These are phyloP conservation scores for Cryptoblepharus egeriae DNA, from an alignment of 2,797 vertebrate genomes.

Conservation along the genomic window DNA sequence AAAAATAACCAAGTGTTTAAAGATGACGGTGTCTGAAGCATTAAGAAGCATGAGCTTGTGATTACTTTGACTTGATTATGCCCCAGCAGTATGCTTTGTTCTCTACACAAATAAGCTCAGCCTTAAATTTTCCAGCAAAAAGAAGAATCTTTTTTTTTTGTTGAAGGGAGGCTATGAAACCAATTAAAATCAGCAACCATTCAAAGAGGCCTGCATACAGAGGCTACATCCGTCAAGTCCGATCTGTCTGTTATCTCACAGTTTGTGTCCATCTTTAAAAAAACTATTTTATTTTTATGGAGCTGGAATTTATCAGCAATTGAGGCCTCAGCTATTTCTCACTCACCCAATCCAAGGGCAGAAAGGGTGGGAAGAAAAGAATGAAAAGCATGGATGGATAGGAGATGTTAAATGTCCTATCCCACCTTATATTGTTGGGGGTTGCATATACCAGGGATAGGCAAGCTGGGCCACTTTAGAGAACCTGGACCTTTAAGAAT, in stretches of 20 bases:
- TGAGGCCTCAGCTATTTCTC: background rate
- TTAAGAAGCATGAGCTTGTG: slow-evolving; percentile 69
- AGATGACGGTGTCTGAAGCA: slow-evolving; percentile 72
- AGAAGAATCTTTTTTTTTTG: slow-evolving; percentile 48
- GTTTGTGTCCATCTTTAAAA: slow-evolving; percentile 8
- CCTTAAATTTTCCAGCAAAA: slow-evolving; percentile 68
- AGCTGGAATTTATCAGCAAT: background rate
- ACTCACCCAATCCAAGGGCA: background rate
- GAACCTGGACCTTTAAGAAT: too few relatives aligned
- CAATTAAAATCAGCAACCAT: slow-evolving; percentile 68
- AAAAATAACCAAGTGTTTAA: slow-evolving; percentile 73
- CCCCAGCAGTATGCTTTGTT: slow-evolving; percentile 54
- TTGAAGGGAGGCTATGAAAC: slow-evolving; percentile 60
- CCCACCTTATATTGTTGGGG: background rate
- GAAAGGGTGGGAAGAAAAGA: fast-evolving
- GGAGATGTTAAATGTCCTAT: background rate
- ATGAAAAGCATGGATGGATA: background rate
- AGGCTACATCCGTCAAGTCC: slow-evolving; percentile 54
- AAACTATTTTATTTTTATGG: background rate
- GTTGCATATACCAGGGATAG: too few relatives aligned
- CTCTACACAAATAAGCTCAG: slow-evolving; percentile 66
- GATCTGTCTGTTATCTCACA: slow-evolving; percentile 54
- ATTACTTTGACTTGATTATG: slow-evolving; percentile 72
- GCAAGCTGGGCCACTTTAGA: too few relatives aligned
- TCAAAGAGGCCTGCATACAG: slow-evolving; percentile 61